Base-by-base conservation (phyloP, 2,797 vertebrate genomes). In the Atherinosoma microstoma region DNA sequence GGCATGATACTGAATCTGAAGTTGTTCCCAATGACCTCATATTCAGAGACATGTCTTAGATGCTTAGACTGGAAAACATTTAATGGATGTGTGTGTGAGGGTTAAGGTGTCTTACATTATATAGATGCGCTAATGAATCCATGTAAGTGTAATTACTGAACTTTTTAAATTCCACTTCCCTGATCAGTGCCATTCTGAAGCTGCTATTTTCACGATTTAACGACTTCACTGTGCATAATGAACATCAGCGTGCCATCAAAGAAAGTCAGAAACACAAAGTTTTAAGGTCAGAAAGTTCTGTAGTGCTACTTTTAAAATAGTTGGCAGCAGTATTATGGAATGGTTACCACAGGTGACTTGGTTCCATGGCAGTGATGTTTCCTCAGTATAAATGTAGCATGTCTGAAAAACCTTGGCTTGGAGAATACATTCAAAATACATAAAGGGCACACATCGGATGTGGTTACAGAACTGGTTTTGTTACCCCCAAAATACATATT, bases 401-500 rank as follows among this genome's bases (percentile, higher is more conserved):
- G 51, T 71, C 40, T 47, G 30, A 51, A 35, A 75, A 65, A 59
- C 54, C 22, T 45, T 58, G 57, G 2, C 9, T 51, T 12, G 30
- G 36, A 82, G 53, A 53, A 74, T 47, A 35, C 64, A 76, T 74
- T 82, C 13, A 38, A 38, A 77, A 80, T 64, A 59, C 45, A 69
- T 67, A 61, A 70, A 56, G 24, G 16, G 9, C 7, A 9, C 20
- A 49, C 35, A 67, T 63, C 36, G 49, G 64, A 64, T 45, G 5
- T 0, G 16, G 42, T 8, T 16, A 20, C 42, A 47, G 18, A 69
- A 54, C 58, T 67, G 38, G 24, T 27, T 27, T 27, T 27, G 24
- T 27, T 27, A 27, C 35, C 57, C 22, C 60, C 9, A 51, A 65
- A 68, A 34, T 11, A 16, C 42, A 49, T 12, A 54, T 64, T 67